A percentile compares a stretch with the other conserved stretches of the same genome.
Evolutionary conservation across 2,113 vertebrate genomes (phyloP).

Genomic region (Redunca redunca): DNA sequence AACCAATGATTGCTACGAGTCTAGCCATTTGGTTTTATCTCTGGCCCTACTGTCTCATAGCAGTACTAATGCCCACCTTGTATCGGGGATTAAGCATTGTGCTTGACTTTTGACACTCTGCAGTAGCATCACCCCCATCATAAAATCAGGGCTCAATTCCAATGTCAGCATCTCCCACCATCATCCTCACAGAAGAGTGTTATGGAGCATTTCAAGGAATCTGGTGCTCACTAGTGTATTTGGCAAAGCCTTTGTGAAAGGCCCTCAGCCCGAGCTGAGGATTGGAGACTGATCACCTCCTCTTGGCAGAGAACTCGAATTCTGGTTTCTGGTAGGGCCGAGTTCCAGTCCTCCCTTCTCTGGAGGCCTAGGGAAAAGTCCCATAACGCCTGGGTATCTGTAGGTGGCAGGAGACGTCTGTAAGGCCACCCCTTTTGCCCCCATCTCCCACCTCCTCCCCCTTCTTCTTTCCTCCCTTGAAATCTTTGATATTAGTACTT

Average conservation of each 20-base stretch:
- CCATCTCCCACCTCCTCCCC: no score
- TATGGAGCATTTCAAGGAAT: background rate
- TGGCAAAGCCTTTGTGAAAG: background rate
- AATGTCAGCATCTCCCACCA: background rate
- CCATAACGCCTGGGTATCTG: no score
- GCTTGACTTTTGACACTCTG: background rate
- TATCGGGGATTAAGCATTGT: background rate
- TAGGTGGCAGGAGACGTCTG: no score
- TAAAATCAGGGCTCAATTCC: background rate
- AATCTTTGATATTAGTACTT: no score
- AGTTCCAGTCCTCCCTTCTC: no score
- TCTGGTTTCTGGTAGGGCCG: no score
- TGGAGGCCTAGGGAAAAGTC: no score
- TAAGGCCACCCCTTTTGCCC: no score
- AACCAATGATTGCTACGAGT: background rate
- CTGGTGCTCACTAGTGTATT: background rate
- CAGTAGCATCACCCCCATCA: background rate
- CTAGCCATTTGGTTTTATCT: background rate
- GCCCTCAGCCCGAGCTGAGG: no score
- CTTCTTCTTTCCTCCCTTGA: no score
- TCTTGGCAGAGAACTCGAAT: no score
- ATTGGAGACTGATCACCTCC: no score
- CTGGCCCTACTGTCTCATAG: background rate
- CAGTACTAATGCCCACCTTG: background rate
- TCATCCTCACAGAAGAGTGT: background rate